Evolutionary conservation across 2,113 vertebrate species (phyloP), one percentile per base, ranked within the genome.

Genomic region (Albula goreensis): DNA sequence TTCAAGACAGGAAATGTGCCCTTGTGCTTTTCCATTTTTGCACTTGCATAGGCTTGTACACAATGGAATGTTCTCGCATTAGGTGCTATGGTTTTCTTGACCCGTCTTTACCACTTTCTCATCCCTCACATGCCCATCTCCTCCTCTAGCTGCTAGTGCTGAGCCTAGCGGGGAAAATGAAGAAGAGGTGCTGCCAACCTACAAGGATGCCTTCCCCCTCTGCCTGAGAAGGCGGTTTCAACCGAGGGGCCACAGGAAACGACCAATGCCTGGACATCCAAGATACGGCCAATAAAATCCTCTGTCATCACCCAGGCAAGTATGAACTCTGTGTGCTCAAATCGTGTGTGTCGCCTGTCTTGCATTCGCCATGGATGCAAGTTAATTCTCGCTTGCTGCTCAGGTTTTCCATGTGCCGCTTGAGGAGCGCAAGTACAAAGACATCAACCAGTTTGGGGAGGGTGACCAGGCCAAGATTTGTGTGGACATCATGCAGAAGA

Each of bases 401-500:
- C 86, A 99, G 98, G 98, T 99, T 94, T 99, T 99, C 91, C 98
- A 99, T 88, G 98, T 99, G 87, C 98, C 98, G 25, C 94, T 99
- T 92, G 98, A 99, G 88, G 98, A 99, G 94, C 98, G 98, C 91
- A 99, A 97, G 83, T 99, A 98, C 93, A 99, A 99, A 95, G 98
- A 99, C 94, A 98, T 99, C 93, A 99, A 98, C 94, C 98, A 99
- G 93, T 99, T 99, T 90, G 98, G 98, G 90, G 98, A 99, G 94
- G 98, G 98, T 2, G 98, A 99, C 85, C 98, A 99, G 94, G 98
- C 97, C 1, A 99, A 99, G 92, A 98, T 99, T 92, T 99, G 98
- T 91, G 96, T 99, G 52, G 98, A 99, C 94, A 99, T 99, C 96
- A 99, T 99, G 98, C 97, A 99, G 89, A 97, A 97, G 93, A 99